A percentile compares a stretch with the other conserved stretches of the same genome.
phyloP scores from a whole-genome alignment of 2,113 vertebrate genomes.

The Phrynosoma blainvillii region DNA sequence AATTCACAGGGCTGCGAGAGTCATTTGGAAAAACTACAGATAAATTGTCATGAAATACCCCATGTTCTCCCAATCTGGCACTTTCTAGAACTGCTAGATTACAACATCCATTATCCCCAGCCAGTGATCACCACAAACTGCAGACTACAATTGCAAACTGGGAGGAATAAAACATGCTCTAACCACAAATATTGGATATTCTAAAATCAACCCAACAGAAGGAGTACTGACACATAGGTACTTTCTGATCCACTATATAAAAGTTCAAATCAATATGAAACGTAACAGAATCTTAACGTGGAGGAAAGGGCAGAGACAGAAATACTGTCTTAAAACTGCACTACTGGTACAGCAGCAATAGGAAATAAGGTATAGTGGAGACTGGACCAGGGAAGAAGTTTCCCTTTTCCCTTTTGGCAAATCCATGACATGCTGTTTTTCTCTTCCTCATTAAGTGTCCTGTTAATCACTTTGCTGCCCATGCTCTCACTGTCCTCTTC shows the following conservation, averaged over 20 bases:
- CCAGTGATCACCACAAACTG: not conserved
- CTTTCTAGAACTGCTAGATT: not conserved
- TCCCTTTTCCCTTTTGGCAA: not conserved
- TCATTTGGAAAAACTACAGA: not conserved
- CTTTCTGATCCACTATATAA: not conserved
- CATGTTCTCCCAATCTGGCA: not conserved
- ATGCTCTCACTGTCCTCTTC: not conserved
- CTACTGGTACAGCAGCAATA: not conserved
- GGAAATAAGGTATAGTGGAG: not conserved
- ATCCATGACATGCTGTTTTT: not conserved
- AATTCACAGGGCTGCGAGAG: not conserved
- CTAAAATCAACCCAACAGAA: not conserved
- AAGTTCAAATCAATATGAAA: not conserved
- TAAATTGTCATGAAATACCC: not conserved
- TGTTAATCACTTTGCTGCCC: not conserved
- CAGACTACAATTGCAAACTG: not conserved
- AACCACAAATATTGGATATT: not conserved
- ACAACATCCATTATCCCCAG: not conserved
- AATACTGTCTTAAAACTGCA: not conserved
- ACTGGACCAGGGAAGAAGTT: not conserved
- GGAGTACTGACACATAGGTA: not conserved
- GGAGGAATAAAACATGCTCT: not conserved
- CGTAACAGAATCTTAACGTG: not conserved
- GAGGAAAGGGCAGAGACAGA: too few relatives aligned
- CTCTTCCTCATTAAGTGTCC: not conserved